Evolutionary conservation across 2,113 vertebrate species (phyloP), one percentile per base, ranked within the genome.

Genomic region (Sinocyclocheilus anshuiensis): DNA sequence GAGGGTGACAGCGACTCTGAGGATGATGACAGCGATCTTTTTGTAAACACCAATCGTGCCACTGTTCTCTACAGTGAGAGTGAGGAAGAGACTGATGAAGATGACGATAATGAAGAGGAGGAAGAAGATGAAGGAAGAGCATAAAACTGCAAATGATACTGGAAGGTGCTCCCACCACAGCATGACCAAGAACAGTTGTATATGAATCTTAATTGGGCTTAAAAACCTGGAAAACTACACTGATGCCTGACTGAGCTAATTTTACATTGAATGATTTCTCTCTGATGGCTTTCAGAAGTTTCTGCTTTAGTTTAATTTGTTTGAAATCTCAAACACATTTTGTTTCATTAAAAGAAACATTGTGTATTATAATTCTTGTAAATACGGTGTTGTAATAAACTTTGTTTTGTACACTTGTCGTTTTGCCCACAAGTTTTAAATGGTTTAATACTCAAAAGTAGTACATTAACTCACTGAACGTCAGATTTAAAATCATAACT

Each of bases 31-130:
- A 93, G 94, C 0, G 96, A 97, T 84, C 93, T 98, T 33, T 98
- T 98, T 80, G 96, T 98, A 11, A 98, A 98, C 93, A 97, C 96
- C 39, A 98, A 98, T 89, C 96, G 95, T 33, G 88, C 91, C 13
- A 95, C 95, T 71, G 96, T 94, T 81, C 92, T 94, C 36, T 97
- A 96, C 89, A 95, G 93, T 0, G 96, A 97, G 81, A 97, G 96
- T 22, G 96, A 96, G 11, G 95, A 96, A 1, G 94, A 95, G 9
- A 93, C 93, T 0, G 90, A 94, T 69, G 91, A 36, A 36, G 36
- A 36, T 20, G 61, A 65, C 1, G 4, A 65, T 2, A 36, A 42
- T 1, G 33, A 72, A 8, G 9, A 71, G 33, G 89, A 92, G 0
- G 89, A 88, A 2, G 88, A 92, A 0, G 91, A 94, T 53, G 89